Evolutionary conservation across 1,140 invertebrate species (phyloP).

Genomic region (Drosophila punjabiensis): DNA sequence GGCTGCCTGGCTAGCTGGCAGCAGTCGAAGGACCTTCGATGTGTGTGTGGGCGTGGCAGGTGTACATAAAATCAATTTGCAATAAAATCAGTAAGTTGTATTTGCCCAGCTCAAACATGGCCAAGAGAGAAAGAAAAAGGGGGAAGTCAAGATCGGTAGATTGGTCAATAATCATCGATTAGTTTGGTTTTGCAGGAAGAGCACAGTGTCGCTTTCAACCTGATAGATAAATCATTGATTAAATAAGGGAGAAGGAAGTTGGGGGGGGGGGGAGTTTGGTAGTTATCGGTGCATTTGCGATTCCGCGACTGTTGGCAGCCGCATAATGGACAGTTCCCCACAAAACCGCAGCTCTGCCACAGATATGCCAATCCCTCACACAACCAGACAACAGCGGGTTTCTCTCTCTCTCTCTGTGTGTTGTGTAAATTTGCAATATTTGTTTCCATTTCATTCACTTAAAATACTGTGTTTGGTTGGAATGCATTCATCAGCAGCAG

Average conservation of each 20-base stretch:
- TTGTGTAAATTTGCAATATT: conserved; percentile 78
- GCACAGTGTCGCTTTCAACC: conserved; percentile 1
- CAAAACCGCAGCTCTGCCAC: conserved; percentile 49
- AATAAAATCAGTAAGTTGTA: conserved; percentile 83
- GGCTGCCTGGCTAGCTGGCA: conserved; percentile 12
- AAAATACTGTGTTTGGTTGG: conserved; percentile 65
- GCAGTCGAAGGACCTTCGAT: conserved; percentile 15
- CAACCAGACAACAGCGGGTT: conserved; percentile 1
- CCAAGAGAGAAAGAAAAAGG: no score
- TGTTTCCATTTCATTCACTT: conserved; percentile 81
- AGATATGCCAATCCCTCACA: conserved; percentile 38
- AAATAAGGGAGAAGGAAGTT: neutral
- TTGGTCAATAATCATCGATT: conserved; percentile 19
- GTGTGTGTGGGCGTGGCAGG: conserved; percentile 39
- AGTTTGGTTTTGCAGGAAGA: conserved; percentile 8
- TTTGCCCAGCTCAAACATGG: conserved; percentile 68
- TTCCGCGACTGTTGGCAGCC: conserved; percentile 48
- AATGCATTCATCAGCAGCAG: conserved; percentile 20
- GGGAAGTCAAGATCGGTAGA: conserved; percentile 4
- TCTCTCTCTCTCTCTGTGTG: conserved; percentile 1
- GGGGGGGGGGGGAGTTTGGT: conserved; percentile 27
- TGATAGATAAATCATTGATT: conserved; percentile 31
- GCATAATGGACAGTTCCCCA: conserved; percentile 55
- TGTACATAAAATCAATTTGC: conserved; percentile 83
- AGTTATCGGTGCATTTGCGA: conserved; percentile 30